Evolutionary conservation across 2,888 invertebrate genomes (phyloP).

Genomic region (Andrena bicolor): DNA sequence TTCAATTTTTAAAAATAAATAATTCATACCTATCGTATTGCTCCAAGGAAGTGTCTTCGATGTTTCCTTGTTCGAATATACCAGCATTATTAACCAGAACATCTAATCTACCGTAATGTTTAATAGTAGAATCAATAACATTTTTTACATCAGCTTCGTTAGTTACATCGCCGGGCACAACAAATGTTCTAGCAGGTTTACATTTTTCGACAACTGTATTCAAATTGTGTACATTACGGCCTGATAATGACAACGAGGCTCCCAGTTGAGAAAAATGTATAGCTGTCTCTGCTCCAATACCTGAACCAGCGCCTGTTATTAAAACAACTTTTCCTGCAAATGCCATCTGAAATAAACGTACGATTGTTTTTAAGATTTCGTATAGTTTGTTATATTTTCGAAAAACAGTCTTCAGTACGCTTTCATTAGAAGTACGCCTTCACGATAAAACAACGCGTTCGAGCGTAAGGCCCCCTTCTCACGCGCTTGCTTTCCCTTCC

Average conservation of each 20-base stretch:
- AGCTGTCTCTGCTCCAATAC: slow-evolving; percentile 94
- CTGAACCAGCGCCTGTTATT: slow-evolving; percentile 93
- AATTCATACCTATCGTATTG: slow-evolving; percentile 90
- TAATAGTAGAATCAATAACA: slow-evolving; percentile 90
- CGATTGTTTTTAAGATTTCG: neutral
- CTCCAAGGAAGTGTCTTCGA: slow-evolving; percentile 93
- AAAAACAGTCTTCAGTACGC: too few relatives aligned
- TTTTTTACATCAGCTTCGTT: slow-evolving; percentile 91
- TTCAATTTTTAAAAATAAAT: neutral
- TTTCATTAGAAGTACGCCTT: too few relatives aligned
- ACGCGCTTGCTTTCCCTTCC: too few relatives aligned
- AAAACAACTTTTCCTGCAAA: slow-evolving; percentile 91
- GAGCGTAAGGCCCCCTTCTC: too few relatives aligned
- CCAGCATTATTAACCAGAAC: slow-evolving; percentile 97
- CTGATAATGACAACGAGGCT: slow-evolving; percentile 90
- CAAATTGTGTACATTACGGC: slow-evolving; percentile 89
- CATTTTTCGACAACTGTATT: slow-evolving; percentile 86
- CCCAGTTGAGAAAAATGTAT: slow-evolving; percentile 91
- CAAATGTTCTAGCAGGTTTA: slow-evolving; percentile 86
- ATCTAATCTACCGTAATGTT: slow-evolving; percentile 92
- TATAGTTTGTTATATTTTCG: neutral
- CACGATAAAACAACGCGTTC: too few relatives aligned
- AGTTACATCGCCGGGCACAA: slow-evolving; percentile 90
- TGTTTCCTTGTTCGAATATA: slow-evolving; percentile 91
- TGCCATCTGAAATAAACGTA: slow-evolving; percentile 81